phyloP scores from a whole-genome alignment of 2,888 invertebrate genomes.

The Clivina fossor region DNA sequence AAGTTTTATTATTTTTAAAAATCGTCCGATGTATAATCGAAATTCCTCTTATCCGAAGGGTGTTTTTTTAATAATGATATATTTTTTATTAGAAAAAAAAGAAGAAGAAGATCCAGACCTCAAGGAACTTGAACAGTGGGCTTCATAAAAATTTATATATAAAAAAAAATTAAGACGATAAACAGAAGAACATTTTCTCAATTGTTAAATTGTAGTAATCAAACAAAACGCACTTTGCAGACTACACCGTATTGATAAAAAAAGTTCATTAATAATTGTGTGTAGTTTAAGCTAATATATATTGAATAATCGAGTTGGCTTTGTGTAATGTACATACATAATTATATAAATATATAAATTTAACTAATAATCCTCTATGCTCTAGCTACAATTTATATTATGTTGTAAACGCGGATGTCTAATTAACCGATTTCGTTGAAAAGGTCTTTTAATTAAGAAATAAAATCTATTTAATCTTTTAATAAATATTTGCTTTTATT shows the following conservation, averaged over 20 bases:
- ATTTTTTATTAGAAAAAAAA: constrained; percentile 55
- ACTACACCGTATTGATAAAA: constrained; percentile 18
- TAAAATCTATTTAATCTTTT: constrained; percentile 26
- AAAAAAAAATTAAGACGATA: constrained; percentile 4
- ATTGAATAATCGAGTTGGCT: constrained; percentile 13
- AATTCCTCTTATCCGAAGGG: not conserved
- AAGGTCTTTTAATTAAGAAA: constrained; percentile 12
- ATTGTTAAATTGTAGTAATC: not conserved
- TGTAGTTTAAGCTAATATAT: constrained; percentile 17
- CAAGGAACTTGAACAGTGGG: constrained; percentile 75
- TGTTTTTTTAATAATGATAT: constrained; percentile 19
- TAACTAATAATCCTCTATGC: not conserved
- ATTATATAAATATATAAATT: constrained; percentile 13
- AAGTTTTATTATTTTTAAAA: constrained; percentile 12
- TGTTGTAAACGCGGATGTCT: constrained; percentile 1
- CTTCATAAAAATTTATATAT: too few species aligned
- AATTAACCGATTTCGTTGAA: constrained; percentile 14
- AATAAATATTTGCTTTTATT: constrained; percentile 1
- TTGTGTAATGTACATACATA: constrained; percentile 23
- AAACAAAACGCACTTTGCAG: constrained; percentile 7
- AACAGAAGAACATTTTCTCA: constrained; percentile 9
- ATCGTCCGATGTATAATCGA: not conserved
- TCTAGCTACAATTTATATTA: not conserved
- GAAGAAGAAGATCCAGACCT: constrained; percentile 72
- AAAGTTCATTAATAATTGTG: constrained; percentile 3